Base-by-base conservation (phyloP, 2,888 invertebrate species). In the Plagiodera versicolora region DNA sequence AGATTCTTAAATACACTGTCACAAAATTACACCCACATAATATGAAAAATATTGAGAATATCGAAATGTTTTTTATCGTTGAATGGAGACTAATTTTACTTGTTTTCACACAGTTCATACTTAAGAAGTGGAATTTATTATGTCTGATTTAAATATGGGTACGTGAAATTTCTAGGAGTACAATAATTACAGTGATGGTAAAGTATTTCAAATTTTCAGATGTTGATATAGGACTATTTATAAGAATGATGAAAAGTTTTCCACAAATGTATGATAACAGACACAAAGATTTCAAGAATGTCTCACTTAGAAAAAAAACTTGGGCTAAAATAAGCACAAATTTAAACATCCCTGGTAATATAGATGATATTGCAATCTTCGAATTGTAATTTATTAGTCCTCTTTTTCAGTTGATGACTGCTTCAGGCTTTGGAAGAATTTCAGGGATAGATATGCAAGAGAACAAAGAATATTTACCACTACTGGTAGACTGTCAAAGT, bases 351-450 rank as follows among this genome's bases (percentile, higher is more conserved):
- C 54, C 63, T 48, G 54, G 63, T 63, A 54, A 49, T n/a, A 14
- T 16, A 11, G 9, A 46, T n/a, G 6, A 24, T 24, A 24, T 24
- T 24, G 3, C 24, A 24, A 24, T 24, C 24, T 24, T 5, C 6
- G 3, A 2, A 24, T 20, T 19, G 14, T 44, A 54, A 20, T 11
- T 39, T 17, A 16, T 44, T 11, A 10, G n/a, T 44, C 14, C 11
- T 47, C 30, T 14, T 28, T 61, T 55, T 3, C 28, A 63, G 63
- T 60, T 39, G 54, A 48, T 9, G 60, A 63, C 28, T 63, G 63
- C 47, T 35, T 54, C 19, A 32, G 60, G 30, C 45, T 63, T 10
- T 63, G 63, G 63, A 63, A 51, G 60, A 60, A 63, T 48, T 44
- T 63, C 30, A 50, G 63, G 48, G 60, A 63, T 18, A 63, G 52